phyloP scores from a whole-genome alignment of 2,797 vertebrate species.

The Ara ararauna region DNA sequence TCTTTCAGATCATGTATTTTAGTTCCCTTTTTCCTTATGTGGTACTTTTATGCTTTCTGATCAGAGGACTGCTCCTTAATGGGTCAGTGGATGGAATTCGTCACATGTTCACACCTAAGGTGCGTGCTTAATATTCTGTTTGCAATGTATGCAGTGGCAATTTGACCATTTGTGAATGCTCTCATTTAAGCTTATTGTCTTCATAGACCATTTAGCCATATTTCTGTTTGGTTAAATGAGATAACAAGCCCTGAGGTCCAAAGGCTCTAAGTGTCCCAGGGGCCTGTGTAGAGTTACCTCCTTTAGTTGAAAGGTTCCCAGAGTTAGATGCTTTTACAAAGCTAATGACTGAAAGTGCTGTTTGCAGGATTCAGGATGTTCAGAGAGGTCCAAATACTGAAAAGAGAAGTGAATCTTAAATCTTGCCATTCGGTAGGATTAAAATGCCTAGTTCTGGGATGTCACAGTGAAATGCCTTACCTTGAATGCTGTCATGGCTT shows the following conservation, averaged over 20 bases:
- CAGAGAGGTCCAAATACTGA: neutral
- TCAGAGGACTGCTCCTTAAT: conserved; percentile 90
- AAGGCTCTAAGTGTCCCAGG: neutral
- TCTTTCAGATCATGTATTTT: conserved; percentile 96
- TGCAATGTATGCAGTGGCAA: neutral
- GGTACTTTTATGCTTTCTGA: conserved; percentile 95
- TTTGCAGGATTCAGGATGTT: neutral
- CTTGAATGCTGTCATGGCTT: neutral
- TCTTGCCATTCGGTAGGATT: neutral
- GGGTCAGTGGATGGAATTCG: conserved; percentile 93
- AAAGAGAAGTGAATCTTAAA: neutral
- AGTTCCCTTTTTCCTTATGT: conserved; percentile 96
- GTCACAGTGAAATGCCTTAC: neutral
- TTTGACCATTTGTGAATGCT: neutral
- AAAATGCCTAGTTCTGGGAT: neutral
- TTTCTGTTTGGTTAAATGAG: neutral
- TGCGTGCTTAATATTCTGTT: conserved; percentile 62
- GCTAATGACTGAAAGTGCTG: neutral
- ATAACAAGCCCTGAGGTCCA: neutral
- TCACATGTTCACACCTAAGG: conserved; percentile 99
- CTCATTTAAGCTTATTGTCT: neutral
- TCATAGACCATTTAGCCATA: neutral
- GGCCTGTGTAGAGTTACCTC: neutral
- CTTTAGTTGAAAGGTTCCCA: neutral
- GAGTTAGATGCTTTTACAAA: neutral